Percentiles rank a stretch among this genome's conserved stretches.
Conservation (phyloP, 2,888 invertebrate species). For the Plemyria rubiginata region DNA sequence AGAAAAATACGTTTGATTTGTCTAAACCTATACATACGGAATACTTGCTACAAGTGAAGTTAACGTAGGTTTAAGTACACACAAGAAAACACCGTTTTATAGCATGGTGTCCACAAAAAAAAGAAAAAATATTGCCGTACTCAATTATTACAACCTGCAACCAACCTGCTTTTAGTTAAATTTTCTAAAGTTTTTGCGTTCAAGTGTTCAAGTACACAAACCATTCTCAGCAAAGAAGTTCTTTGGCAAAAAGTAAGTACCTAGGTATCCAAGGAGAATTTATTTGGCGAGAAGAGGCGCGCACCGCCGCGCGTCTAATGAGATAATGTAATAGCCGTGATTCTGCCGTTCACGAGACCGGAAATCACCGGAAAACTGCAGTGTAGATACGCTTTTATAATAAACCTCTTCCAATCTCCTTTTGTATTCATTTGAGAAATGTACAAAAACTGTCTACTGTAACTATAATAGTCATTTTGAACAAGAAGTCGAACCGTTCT, state of each 20-base stretch:
- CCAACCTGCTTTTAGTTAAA: neutral
- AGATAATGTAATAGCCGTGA: constrained; percentile 83
- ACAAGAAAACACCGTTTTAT: neutral
- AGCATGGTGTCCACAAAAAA: too few species aligned
- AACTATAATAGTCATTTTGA: neutral
- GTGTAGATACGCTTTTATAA: constrained; percentile 52
- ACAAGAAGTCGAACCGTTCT: neutral
- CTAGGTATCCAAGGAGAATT: constrained; percentile 73
- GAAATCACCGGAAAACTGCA: constrained; percentile 78
- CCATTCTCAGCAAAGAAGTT: constrained; percentile 18
- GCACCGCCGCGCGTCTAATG: constrained; percentile 78
- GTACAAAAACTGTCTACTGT: neutral
- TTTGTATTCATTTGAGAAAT: constrained; percentile 6
- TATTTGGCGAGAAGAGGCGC: constrained; percentile 74
- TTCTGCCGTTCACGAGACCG: constrained; percentile 73
- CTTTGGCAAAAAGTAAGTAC: constrained; percentile 64
- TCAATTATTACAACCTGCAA: neutral
- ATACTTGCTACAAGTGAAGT: too few species aligned
- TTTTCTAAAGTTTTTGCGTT: neutral
- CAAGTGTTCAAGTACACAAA: constrained; percentile 5
- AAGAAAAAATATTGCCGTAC: too few species aligned
- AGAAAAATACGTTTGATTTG: neutral
- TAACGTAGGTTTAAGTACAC: neutral
- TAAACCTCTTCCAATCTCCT: constrained; percentile 4
- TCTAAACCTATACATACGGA: too few species aligned